A percentile compares a stretch with the other conserved stretches of the same genome.
Evolutionary conservation across 2,797 vertebrate species (phyloP).

Genomic region (Garrulus glandarius): DNA sequence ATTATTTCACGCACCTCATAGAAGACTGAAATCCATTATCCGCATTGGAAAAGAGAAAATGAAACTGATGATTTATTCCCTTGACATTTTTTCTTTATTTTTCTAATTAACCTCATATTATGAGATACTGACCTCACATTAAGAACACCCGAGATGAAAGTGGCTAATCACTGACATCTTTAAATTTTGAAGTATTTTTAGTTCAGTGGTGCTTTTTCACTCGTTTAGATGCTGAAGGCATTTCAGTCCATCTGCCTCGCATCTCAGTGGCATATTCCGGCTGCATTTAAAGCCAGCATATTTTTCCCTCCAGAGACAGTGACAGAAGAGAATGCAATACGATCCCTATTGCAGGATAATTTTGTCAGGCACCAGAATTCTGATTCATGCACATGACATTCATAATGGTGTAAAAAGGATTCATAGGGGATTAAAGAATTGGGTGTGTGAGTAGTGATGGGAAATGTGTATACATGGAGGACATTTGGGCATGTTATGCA

Average conservation of each 20-base stretch:
- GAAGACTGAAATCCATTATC: not conserved
- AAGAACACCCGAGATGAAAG: conserved; percentile 41
- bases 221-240: conserved; percentile 53
- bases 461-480: not conserved
- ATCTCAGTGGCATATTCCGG: conserved; percentile 30
- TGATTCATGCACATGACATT: not conserved
- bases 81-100: conserved; percentile 58
- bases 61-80: conserved; percentile 15
- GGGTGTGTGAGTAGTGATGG: not conserved
- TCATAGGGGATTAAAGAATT: not conserved
- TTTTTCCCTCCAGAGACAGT: conserved; percentile 25
- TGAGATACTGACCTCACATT: conserved; percentile 30
- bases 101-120: conserved; percentile 59
- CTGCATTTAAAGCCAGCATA: conserved; percentile 5
- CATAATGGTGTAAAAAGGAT: conserved; percentile 9
- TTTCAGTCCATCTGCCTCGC: conserved; percentile 45
- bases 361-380: conserved; percentile 20
- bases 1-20: not conserved
- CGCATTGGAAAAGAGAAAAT: not conserved
- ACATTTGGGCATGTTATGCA: not conserved
- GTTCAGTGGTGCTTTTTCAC: conserved; percentile 13
- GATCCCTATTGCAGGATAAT: not conserved
- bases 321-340: not conserved
- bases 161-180: conserved; percentile 17
- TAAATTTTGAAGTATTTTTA: conserved; percentile 43